These are phyloP conservation scores for Anguilla megastoma DNA, from an alignment of 2,797 vertebrate genomes.

Conservation along the genomic window DNA sequence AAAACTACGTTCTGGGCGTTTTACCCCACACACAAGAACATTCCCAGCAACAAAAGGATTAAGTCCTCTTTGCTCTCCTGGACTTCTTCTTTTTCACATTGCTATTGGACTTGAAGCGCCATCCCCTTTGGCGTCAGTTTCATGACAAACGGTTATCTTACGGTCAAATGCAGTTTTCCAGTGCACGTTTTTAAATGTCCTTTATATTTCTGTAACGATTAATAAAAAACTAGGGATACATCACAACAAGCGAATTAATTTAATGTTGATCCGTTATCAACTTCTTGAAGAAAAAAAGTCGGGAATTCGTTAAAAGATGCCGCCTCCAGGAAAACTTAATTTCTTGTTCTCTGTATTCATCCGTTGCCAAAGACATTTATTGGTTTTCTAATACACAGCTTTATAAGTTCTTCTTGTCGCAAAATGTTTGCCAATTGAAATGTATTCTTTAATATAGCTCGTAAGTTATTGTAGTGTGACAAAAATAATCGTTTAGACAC, in stretches of 20 bases:
- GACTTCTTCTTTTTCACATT: slow-evolving; percentile 9
- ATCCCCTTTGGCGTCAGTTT: slow-evolving; percentile 28
- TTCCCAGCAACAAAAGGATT: slow-evolving; percentile 25
- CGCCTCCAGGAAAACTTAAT: neutral
- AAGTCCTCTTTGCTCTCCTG: slow-evolving; percentile 31
- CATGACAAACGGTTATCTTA: slow-evolving; percentile 16
- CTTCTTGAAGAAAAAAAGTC: slow-evolving; percentile 3
- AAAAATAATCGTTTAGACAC: neutral
- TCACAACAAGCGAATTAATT: neutral
- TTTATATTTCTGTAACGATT: slow-evolving; percentile 1
- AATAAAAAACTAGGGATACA: neutral
- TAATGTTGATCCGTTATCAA: neutral
- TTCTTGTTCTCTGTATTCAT: neutral
- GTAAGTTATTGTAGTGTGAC: neutral
- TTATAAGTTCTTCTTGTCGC: neutral
- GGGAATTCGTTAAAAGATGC: slow-evolving; percentile 17
- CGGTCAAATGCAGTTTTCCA: slow-evolving; percentile 8
- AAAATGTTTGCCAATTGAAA: neutral
- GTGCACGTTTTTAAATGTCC: neutral
- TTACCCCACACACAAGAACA: slow-evolving; percentile 18
- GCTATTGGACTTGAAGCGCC: slow-evolving; percentile 30
- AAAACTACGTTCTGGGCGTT: slow-evolving; percentile 1
- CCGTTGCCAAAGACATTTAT: no score
- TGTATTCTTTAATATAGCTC: neutral
- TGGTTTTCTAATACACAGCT: neutral